Evolutionary conservation across 2,888 invertebrate genomes (phyloP).

Genomic region (Caenorhabditis plicata): DNA sequence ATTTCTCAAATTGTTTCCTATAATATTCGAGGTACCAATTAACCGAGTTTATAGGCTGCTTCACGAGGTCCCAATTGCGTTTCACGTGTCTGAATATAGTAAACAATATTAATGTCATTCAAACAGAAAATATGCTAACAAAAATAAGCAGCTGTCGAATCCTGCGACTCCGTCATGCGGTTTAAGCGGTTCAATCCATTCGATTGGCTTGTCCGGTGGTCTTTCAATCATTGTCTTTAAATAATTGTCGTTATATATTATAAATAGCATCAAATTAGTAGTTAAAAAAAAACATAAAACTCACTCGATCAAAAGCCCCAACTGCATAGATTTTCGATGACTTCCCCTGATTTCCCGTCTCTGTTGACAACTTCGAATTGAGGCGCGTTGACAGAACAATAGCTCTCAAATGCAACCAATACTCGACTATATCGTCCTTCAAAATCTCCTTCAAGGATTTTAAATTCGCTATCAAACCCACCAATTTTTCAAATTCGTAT

Average conservation of each 20-base stretch:
- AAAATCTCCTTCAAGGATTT: too few species aligned
- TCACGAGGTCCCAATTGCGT: conserved; percentile 58
- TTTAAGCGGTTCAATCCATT: conserved; percentile 10
- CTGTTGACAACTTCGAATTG: too few species aligned
- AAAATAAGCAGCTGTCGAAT: conserved; percentile 38
- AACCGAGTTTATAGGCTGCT: conserved; percentile 28
- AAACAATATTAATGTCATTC: too few species aligned
- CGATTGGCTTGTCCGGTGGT: too few species aligned
- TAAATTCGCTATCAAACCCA: not conserved
- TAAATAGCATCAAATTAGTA: too few species aligned
- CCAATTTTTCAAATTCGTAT: conserved; percentile 34
- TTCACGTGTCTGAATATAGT: too few species aligned
- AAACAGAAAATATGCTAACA: too few species aligned
- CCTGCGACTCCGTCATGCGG: conserved; percentile 41
- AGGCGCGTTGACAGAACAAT: conserved; percentile 55
- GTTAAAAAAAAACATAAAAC: too few species aligned
- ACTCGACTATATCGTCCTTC: conserved; percentile 34
- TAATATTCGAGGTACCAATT: conserved; percentile 48
- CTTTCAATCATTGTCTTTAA: too few species aligned
- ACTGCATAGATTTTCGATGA: conserved; percentile 13
- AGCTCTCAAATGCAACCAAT: conserved; percentile 59
- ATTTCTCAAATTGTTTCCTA: conserved; percentile 13
- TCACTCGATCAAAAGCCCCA: conserved; percentile 29
- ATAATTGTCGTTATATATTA: too few species aligned
- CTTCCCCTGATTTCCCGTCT: conserved; percentile 4